These are phyloP conservation scores for Scartelaos histophorus DNA, from an alignment of 2,113 vertebrate genomes.

Conservation along the genomic window DNA sequence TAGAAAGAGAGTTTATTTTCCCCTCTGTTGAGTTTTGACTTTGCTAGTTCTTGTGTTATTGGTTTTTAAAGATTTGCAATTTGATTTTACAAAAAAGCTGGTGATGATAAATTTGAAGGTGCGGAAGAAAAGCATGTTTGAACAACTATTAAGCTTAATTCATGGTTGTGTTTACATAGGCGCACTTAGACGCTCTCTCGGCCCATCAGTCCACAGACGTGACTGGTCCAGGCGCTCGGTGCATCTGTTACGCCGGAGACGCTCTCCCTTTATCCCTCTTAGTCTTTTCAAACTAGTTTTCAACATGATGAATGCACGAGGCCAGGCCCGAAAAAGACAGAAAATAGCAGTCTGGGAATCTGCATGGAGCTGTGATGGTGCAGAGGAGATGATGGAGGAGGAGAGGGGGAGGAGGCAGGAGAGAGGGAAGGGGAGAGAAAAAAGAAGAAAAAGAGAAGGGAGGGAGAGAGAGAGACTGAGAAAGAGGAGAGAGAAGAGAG, in stretches of 20 bases:
- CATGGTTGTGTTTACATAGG: background rate
- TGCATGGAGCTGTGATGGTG: constrained; percentile 93
- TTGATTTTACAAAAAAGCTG: background rate
- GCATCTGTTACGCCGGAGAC: constrained; percentile 48
- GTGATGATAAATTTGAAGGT: background rate
- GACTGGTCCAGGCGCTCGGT: constrained; percentile 80
- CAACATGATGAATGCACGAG: constrained; percentile 32
- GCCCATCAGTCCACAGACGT: constrained; percentile 60
- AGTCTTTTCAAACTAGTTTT: constrained; percentile 56
- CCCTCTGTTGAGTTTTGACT: too few species aligned
- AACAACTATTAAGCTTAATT: background rate
- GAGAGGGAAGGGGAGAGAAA: background rate
- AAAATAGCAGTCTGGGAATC: constrained; percentile 84
- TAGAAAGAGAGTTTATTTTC: too few species aligned
- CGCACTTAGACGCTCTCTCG: background rate
- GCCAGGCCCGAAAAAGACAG: constrained; percentile 65
- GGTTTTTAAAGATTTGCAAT: too few species aligned
- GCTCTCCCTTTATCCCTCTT: constrained; percentile 63
- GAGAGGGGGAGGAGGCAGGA: background rate
- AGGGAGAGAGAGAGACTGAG: background rate
- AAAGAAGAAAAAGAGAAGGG: too few species aligned
- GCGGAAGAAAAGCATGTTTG: background rate
- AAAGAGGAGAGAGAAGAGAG: background rate
- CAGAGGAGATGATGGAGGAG: constrained; percentile 37
- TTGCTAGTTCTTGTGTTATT: too few species aligned